Base-by-base conservation (phyloP, 2,888 invertebrate species). In the Thymelicus sylvestris region DNA sequence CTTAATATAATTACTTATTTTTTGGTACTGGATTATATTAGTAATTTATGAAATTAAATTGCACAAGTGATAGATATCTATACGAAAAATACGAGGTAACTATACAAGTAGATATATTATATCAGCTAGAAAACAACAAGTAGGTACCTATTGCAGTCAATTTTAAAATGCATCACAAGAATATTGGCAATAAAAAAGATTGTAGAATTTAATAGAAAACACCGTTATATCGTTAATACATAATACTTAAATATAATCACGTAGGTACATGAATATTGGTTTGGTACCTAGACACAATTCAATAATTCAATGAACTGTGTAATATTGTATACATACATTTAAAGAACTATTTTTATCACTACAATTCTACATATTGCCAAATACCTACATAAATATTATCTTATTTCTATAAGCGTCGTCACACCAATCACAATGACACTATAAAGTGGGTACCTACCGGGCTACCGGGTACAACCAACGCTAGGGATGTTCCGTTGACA, bases 351-450 rank as follows among this genome's bases (percentile, higher is more conserved):
- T 15, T 59, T 65, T 50, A 72, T 48, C 15, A 69, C 61, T 72
- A 60, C 59, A 47, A 19, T 73, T 75, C 75, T 74, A 76, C 74
- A 75, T 79, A 83, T 83, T 80, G 76, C 81, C 84, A 83, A 81
- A 79, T 86, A 85, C 79, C 81, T 78, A 85, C 79, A 81, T 78
- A 62, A 66, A 81, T 86, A 78, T 63, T 63, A 48, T 24, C 79
- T 83, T 80, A 83, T 64, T 74, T 74, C 89, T 92, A 91, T 92
- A 92, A 92, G 92, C 92, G 92, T 92, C 86, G 84, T 91, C 84
- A 92, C 92, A 92, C 86, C 90, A 86, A 92, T 91, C 90, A 92
- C 88, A 87, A 68, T 19, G 62, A 68, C 68, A 62, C 67, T 62
- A 55, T 52, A 52, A 52, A 19, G 15, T 15, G 15, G 38, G 61